Conservation (phyloP, 2,797 vertebrate genomes). For the Distichodus sexfasciatus region DNA sequence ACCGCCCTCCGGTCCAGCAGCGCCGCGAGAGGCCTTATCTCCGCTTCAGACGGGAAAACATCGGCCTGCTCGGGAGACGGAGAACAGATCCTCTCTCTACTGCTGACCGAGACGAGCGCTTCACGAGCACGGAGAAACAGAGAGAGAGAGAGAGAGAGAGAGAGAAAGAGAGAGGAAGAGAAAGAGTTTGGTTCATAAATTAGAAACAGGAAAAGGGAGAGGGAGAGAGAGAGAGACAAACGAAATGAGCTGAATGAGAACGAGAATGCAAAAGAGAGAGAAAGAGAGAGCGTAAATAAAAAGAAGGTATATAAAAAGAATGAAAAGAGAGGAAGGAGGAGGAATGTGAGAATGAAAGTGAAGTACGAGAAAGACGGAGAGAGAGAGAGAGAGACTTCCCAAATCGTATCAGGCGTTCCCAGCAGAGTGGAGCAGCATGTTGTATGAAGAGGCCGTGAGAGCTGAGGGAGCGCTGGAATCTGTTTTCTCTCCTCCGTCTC, state of each 20-base stretch:
- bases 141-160: background rate
- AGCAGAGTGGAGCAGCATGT: slow-evolving; percentile 36
- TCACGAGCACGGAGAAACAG: background rate
- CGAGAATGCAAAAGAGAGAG: no score
- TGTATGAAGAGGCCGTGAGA: slow-evolving; percentile 35
- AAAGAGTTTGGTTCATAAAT: no score
- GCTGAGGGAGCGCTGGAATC: slow-evolving; percentile 34
- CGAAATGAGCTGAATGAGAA: no score
- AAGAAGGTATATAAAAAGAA: no score
- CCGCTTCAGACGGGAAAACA: slow-evolving; percentile 69
- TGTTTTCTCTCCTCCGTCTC: slow-evolving; percentile 49
- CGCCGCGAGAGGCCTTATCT: slow-evolving; percentile 61
- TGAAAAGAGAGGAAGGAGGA: no score
- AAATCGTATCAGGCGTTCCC: slow-evolving; percentile 42
- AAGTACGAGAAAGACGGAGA: no score
- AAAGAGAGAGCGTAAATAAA: no score
- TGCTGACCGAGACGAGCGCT: slow-evolving; percentile 24
- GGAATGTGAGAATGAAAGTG: no score
- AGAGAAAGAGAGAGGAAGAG: background rate
- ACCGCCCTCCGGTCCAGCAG: slow-evolving; percentile 71
- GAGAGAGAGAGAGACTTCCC: slow-evolving; percentile 38
- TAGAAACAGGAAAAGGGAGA: background rate
- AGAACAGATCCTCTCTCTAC: no score
- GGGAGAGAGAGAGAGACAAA: slow-evolving; percentile 19
- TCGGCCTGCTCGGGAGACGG: slow-evolving; percentile 57